phyloP scores from a whole-genome alignment of 2,888 invertebrate genomes.

The Sepioteuthis lessoniana region DNA sequence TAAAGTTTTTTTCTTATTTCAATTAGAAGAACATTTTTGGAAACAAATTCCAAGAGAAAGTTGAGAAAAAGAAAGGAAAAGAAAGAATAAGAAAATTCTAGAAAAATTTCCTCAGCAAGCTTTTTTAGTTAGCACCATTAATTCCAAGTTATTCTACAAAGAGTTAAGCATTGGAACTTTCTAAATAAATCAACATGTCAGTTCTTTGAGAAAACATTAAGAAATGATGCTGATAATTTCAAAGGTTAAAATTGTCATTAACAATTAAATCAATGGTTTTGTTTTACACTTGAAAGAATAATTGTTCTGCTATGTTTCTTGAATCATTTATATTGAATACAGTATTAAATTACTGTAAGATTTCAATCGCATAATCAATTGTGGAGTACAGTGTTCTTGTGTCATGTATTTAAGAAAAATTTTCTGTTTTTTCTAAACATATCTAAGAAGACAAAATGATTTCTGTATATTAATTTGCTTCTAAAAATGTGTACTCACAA shows the following conservation, averaged over 20 bases:
- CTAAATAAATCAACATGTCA: neutral
- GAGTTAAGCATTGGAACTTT: neutral
- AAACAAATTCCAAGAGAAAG: too few species aligned
- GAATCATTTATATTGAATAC: neutral
- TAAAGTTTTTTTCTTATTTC: too few species aligned
- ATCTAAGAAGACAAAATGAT: too few species aligned
- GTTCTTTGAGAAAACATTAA: neutral
- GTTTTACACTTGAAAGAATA: neutral
- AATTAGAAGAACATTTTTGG: too few species aligned
- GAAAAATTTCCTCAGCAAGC: too few species aligned
- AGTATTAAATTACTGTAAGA: neutral
- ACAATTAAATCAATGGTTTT: neutral
- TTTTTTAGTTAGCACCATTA: neutral
- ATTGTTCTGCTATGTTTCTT: neutral
- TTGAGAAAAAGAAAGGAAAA: too few species aligned
- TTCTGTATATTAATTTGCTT: too few species aligned
- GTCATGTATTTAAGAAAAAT: neutral
- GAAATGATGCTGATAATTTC: neutral
- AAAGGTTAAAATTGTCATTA: neutral
- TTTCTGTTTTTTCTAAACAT: too few species aligned
- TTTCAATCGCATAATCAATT: neutral
- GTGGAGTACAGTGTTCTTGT: neutral
- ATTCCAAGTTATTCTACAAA: neutral
- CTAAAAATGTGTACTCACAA: too few species aligned
- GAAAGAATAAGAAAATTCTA: too few species aligned